Base-by-base conservation (phyloP, 2,797 vertebrate species). In the Menidia menidia region DNA sequence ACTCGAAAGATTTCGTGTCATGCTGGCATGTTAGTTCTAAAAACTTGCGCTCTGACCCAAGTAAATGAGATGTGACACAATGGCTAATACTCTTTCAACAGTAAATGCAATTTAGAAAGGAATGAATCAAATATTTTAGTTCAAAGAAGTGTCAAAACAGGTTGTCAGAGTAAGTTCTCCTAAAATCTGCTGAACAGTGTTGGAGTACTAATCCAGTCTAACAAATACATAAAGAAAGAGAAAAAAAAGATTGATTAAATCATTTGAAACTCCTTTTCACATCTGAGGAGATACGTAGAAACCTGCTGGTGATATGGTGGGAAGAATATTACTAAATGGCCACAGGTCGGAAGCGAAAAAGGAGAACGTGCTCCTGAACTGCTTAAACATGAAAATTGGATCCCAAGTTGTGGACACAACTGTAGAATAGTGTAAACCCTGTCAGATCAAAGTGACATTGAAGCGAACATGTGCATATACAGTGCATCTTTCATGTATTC, bases 51-150 rank as follows among this genome's bases (percentile, higher is more conserved):
- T 75, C 44, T 25, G 25, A 25, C 25, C 31, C 6, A 42, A 63
- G 35, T 39, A 39, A 39, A 39, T 2, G 9, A 80, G 81, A 72
- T 73, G 52, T 69, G 42, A 15, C 60, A 81, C 67, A 80, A 68
- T 50, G 63, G 64, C 47, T 73, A 68, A 79, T 68, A 72, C 72
- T 82, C 1, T 39, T 69, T 75, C 59, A 72, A 75, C 42, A 74
- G 70, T 63, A 70, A 32, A 62, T 71, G n/a, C 55, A 67, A 84
- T 78, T 81, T 75, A 61, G 31, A 86, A 68, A 77, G 62, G 35
- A 39, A 1, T 6, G 32, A 32, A 52, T 60, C 77, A 81, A 44
- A 61, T 31, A 73, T 68, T 87, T 64, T 64, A 60, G 50, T 76
- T 54, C 57, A 77, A 76, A 71, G 63, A 71, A 62, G 55, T 81